These are phyloP conservation scores for Darevskia mixta DNA, from an alignment of 2,797 vertebrate species.

Conservation along the genomic window DNA sequence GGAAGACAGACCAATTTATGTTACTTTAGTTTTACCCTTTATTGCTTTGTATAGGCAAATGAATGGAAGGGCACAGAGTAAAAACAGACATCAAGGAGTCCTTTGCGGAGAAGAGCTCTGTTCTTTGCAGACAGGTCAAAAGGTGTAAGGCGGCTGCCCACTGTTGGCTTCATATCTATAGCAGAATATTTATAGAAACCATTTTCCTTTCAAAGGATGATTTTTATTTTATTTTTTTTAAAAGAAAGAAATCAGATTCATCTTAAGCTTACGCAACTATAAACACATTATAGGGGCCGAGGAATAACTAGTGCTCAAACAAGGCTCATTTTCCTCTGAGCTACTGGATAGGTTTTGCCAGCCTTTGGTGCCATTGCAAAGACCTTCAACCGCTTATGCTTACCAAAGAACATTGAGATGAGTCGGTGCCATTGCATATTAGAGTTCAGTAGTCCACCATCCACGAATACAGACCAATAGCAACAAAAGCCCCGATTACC, in stretches of 20 bases:
- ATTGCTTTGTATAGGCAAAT: slow-evolving; percentile 91
- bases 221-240: slow-evolving; percentile 7
- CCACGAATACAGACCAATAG: not conserved
- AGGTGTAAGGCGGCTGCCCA: slow-evolving; percentile 77
- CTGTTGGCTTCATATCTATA: slow-evolving; percentile 70
- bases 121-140: slow-evolving; percentile 82
- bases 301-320: not conserved
- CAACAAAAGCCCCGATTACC: not conserved
- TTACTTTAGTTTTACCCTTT: slow-evolving; percentile 89
- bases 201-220: slow-evolving; percentile 64
- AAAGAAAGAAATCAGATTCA: slow-evolving; percentile 70
- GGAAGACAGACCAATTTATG: slow-evolving; percentile 97
- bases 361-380: not conserved
- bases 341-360: not conserved
- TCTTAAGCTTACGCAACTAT: slow-evolving; percentile 33
- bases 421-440: not conserved
- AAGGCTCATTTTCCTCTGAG: not conserved
- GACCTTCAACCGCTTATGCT: not conserved
- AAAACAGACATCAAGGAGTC: slow-evolving; percentile 87
- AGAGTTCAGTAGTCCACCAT: not conserved
- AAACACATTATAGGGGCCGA: slow-evolving; percentile 44
- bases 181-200: slow-evolving; percentile 71
- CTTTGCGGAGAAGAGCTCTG: slow-evolving; percentile 86
- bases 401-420: not conserved
- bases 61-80: slow-evolving; percentile 89